Base-by-base conservation (phyloP, 2,888 invertebrate genomes). In the Hemistola chrysoprasaria region DNA sequence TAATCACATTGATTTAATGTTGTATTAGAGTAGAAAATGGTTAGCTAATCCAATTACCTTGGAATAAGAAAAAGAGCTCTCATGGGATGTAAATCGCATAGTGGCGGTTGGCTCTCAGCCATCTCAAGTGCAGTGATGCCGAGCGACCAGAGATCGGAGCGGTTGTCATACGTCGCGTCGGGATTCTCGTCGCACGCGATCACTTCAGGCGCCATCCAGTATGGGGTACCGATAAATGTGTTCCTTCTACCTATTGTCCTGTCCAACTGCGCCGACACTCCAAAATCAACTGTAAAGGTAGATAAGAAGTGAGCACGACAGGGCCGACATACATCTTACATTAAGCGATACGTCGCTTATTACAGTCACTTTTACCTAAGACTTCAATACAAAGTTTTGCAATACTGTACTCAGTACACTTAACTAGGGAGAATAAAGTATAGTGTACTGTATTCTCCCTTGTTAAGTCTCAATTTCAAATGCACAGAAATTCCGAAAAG, bases 151-250 rank as follows among this genome's bases (percentile, higher is more conserved):
- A 97, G 91, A 85, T 97, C 97, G 64, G 95, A 96, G 66, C 97
- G 94, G 90, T 98, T 98, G 89, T 99, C 99, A 75, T 99, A 99
- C 9, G 99, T 99, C 44, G 99, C 99, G 78, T 99, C 99, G 30
- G 98, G 98, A 89, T 99, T 99, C 87, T 99, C 99, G 88, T 99
- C 99, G 86, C 99, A 99, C 40, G 99, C 99, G 71, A 99, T 99
- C 30, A 99, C 99, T 91, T 99, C 99, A 1, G 98, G 99, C 24
- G 98, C 98, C 99, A 99, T 99, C 97, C 97, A 97, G 78, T 97
- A 97, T 5, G 97, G 97, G 8, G 97, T 97, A 55, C 99, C 99
- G 68, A 99, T 99, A 78, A 99, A 99, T 28, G 98, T 99, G 87
- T 99, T 99, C 71, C 99, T 92, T 64, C 99, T 92, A 48, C 99